Base-by-base conservation (phyloP, 2,797 vertebrate species). In the Erpetoichthys calabaricus region DNA sequence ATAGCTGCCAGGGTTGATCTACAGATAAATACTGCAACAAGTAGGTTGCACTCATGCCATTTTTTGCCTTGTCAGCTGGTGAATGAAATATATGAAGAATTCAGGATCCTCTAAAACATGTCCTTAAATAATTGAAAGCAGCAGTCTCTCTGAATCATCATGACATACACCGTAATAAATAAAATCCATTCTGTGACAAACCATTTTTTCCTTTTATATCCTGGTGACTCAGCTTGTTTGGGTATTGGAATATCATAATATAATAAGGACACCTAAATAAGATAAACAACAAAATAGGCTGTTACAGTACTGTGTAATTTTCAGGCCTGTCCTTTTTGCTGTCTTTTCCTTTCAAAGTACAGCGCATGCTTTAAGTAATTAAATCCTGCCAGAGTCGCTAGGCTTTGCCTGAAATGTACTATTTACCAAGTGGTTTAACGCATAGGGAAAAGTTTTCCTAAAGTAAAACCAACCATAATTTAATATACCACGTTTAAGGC, bases 121-220 rank as follows among this genome's bases (percentile, higher is more conserved):
- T 47, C 56, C 47, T 57, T 49, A 47, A 57, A 57, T n/a, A 10
- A 57, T 42, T 57, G 25, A 57, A 49, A 8, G 25, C 54, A 53
- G 4, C 8, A 53, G 25, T 45, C 45, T 43, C 51, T 46, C 57
- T 59, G 44, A n/a, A 54, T 54, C 53, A 45, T 45, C 51, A 46
- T 59, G 45, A 53, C 57, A 53, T 54, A 59, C 45, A 52, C 7
- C 47, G 51, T 8, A 45, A 45, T 45, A 46, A 46, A 58, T 10
- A 51, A 7, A 58, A 53, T 1, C 4, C 5, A 41, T n/a, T 45
- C n/a, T 43, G 43, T 51, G n/a, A n/a, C 2, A 8, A 44, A 47
- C 46, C 46, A 47, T 47, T 9, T 47, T 49, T 49, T 49, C 50
- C 3, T 5, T 41, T 42, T 25, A 42, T 54, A 41, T 44, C 53